Evolutionary conservation across 2,113 vertebrate species (phyloP).

Genomic region (Odocoileus virginianus): DNA sequence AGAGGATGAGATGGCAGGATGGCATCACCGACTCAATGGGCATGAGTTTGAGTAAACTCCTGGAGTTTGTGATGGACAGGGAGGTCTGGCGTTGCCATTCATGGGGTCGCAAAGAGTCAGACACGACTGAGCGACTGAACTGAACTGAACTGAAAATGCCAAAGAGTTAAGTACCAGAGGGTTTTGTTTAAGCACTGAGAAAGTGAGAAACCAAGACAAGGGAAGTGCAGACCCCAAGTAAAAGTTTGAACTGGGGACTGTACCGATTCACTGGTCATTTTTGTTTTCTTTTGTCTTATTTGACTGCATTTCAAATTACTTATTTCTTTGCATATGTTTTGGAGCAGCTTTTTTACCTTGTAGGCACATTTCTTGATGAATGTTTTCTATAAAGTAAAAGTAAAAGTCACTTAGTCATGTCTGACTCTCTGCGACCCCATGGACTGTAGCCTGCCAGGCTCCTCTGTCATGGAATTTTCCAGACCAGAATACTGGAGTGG

Average conservation of each 20-base stretch:
- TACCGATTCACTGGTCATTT: not conserved
- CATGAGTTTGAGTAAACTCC: too few relatives aligned
- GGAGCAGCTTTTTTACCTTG: not conserved
- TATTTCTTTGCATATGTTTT: not conserved
- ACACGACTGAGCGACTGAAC: too few relatives aligned
- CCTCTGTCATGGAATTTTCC: not conserved
- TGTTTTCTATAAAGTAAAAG: not conserved
- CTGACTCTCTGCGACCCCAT: not conserved
- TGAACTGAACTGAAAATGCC: not conserved
- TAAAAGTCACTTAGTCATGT: not conserved
- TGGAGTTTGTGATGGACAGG: too few relatives aligned
- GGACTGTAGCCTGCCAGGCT: not conserved
- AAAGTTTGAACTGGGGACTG: not conserved
- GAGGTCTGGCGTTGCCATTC: too few relatives aligned
- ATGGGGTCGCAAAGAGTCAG: too few relatives aligned
- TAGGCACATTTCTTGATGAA: not conserved
- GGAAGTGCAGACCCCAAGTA: not conserved
- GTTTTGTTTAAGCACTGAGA: not conserved
- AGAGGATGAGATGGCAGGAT: too few relatives aligned
- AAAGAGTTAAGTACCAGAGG: not conserved
- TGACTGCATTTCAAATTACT: not conserved
- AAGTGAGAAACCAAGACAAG: not conserved
- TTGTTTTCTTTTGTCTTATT: slow-evolving; percentile 10
- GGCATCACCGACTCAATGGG: too few relatives aligned
- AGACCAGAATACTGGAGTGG: not conserved